Evolutionary conservation across 1,140 invertebrate genomes (phyloP), one percentile per base, ranked within the genome.

Genomic region (Trichonephila clavata): DNA sequence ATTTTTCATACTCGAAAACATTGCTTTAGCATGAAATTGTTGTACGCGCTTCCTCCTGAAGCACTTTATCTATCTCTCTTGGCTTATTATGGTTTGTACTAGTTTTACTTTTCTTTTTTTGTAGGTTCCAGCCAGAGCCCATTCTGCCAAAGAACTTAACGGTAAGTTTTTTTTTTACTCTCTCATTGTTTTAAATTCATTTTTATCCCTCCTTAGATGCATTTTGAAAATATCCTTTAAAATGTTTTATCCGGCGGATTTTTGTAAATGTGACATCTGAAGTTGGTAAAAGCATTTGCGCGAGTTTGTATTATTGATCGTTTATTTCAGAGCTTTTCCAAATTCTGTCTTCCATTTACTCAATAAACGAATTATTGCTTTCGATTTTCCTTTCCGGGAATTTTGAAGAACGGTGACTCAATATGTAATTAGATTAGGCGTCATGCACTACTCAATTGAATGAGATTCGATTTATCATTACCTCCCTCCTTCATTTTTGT

Each of bases 61-160:
- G 71, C 7, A 39, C 71, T 77, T 77, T 77, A 77, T 77, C 71
- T 32, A 50, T 50, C 50, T 50, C 50, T 50, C 50, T 18, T 84
- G 50, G 13, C 43, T 84, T 60, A 60, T 60, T n/a, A 80, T 60
- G 63, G 81, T 92, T 92, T 86, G 91, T 92, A 83, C 61, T 83
- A 80, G 59, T 60, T 80, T 59, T 92, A 59, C 24, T 80, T 84
- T 91, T 63, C 83, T 86, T 92, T 59, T 60, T n/a, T 90, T 90
- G 18, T 60, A 92, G 91, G 83, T 92, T 39, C 83, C 91, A 77
- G 5, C 91, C 4, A 57, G 83, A 24, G 21, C 91, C n/a, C 83
- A 92, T 27, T 92, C 91, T 20, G 91, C 91, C 24, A 92, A 92
- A 27, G 91, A 92, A 77, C 24, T 92, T 18, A 92, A 92, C 63